Percentiles rank a stretch among this genome's conserved stretches.
These are phyloP conservation scores for Lacerta viridis DNA, from an alignment of 2,797 vertebrate genomes.

Conservation along the genomic window DNA sequence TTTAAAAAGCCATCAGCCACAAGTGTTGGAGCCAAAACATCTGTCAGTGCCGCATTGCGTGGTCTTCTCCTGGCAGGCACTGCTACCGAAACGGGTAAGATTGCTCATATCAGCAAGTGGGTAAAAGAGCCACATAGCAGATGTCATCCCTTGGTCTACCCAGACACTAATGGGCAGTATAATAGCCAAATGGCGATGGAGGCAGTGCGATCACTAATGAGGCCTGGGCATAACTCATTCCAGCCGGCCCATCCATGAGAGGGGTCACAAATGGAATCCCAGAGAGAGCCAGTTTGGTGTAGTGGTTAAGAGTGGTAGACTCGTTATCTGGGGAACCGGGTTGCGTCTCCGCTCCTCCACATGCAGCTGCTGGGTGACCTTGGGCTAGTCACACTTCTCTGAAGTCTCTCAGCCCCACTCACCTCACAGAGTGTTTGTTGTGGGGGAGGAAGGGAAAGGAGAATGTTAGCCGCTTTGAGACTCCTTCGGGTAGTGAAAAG, in stretches of 20 bases:
- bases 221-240: conserved; percentile 1
- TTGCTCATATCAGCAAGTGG: neutral
- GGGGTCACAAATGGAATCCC: neutral
- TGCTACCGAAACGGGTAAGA: neutral
- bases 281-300: neutral
- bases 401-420: no score
- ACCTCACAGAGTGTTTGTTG: no score
- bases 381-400: no score
- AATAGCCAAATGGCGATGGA: neutral
- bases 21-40: neutral
- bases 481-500: no score
- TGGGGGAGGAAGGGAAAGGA: no score
- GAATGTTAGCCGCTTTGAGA: no score
- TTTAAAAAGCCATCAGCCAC: conserved; percentile 37
- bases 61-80: neutral
- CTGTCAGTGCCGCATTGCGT: neutral
- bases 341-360: no score
- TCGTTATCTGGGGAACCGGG: no score
- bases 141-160: conserved; percentile 6
- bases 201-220: neutral
- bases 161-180: neutral
- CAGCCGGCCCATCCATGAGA: conserved; percentile 15
- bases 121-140: conserved; percentile 20
- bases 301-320: no score
- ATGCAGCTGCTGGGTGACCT: no score